Base-by-base conservation (phyloP, 64 coral and sea anemone genomes). In the Platygyra sinensis region DNA sequence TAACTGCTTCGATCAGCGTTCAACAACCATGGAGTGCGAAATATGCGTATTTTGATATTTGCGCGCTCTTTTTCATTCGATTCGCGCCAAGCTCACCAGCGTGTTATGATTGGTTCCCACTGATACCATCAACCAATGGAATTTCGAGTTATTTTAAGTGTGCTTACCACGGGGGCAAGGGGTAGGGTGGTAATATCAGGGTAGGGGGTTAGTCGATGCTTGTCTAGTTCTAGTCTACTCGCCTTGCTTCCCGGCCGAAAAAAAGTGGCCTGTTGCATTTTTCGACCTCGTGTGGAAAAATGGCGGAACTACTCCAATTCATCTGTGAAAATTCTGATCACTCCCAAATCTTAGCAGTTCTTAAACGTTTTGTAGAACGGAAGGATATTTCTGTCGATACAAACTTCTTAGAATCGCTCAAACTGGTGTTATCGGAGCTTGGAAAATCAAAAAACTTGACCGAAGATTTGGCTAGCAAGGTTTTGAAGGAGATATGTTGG, bases 361-460 rank as follows among this genome's bases (percentile, higher is more conserved):
- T 92, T 20, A 62, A 30, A 46, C 72, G 74, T 19, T 87, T 74
- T 72, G 39, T 87, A 42, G 72, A 67, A 18, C 42, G 74, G 24
- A 52, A 67, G 67, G 83, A 92, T 86, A 16, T 24, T 42, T 32
- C 55, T 16, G 30, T 75, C 33, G 74, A 92, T 64, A 20, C 42
- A 54, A 86, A 92, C 36, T 92, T 87, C 74, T 87, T 86, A n/a
- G 75, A 72, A 78, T 79, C 74, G 27, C 76, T 92, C 39, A 87
- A 92, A 61, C 65, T 86, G 22, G 90, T 92, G 42, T 65, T 92
- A 62, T 18, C 20, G 29, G 76, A 75, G 7, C 82, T 87, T 75
- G 63, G 80, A 73, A 81, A 79, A 87, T 67, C 84, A 6, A 62
- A 73, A 75, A 29, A 80, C n/a, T 52, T 92, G 10, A 55, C 36